Conservation (phyloP, 2,888 invertebrate genomes). For the Fragum fragum region DNA sequence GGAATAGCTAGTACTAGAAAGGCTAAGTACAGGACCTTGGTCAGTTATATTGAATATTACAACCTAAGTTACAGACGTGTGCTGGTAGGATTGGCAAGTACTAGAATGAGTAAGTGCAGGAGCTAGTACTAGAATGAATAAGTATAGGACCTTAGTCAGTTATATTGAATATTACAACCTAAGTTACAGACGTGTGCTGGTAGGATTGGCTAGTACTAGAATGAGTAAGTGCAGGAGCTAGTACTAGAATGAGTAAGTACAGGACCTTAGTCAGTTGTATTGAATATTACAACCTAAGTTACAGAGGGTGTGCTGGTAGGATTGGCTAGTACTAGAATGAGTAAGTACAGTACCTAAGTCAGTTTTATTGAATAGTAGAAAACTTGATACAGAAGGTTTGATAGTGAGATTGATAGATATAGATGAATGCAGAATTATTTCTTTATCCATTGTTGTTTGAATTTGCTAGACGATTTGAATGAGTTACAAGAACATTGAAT, state of each 20-base stretch:
- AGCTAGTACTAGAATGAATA: no score
- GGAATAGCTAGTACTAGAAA: constrained; percentile 90
- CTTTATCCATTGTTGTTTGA: no score
- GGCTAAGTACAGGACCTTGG: constrained; percentile 90
- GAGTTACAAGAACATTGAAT: no score
- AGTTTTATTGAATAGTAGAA: constrained; percentile 95
- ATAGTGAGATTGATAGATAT: constrained; percentile 81
- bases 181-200: constrained; percentile 86
- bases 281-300: constrained; percentile 95
- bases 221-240: constrained; percentile 89
- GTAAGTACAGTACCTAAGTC: constrained; percentile 91
- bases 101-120: constrained; percentile 90
- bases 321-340: constrained; percentile 90
- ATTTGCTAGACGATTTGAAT: no score
- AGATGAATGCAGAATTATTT: no score
- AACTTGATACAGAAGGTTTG: constrained; percentile 88
- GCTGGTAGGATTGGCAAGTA: constrained; percentile 89
- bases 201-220: constrained; percentile 89
- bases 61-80: constrained; percentile 89
- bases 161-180: constrained; percentile 95
- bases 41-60: constrained; percentile 96
- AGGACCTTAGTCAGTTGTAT: constrained; percentile 93
- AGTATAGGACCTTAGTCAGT: constrained; percentile 91
- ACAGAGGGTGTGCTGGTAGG: constrained; percentile 75
- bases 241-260: constrained; percentile 87